Base-by-base conservation (phyloP, 2,888 invertebrate species). In the Polietes domitor region DNA sequence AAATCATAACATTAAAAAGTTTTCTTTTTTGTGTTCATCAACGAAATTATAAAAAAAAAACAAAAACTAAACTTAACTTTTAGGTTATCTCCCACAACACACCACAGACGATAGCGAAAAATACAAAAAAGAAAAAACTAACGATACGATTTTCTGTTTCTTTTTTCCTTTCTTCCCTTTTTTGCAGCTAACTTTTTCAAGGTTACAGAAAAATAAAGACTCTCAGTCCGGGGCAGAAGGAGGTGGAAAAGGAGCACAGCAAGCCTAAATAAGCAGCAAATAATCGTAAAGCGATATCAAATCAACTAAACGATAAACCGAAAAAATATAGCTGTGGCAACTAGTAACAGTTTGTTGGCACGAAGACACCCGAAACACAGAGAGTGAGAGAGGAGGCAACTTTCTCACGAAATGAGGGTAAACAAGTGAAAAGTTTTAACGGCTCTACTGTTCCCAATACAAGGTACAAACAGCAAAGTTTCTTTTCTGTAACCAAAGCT, bases 121-220 rank as follows among this genome's bases (percentile, higher is more conserved):
- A 58, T 58, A 58, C 58, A 15, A 24, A 32, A 63, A 75, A 63
- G 6, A n/a, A 70, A n/a, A 37, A 71, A 63, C 26, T 77, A 73
- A 73, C 19, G 58, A 77, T 72, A 53, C 9, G 1, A 50, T 68
- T 61, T 53, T 75, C 50, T 0, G 68, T 70, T 63, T 21, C 37
- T 80, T 26, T 58, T 76, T 47, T 55, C 19, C n/a, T n/a, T n/a
- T n/a, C n/a, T n/a, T n/a, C n/a, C n/a, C n/a, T n/a, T n/a, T n/a
- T n/a, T n/a, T n/a, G n/a, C n/a, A n/a, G n/a, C n/a, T n/a, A n/a
- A 74, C n/a, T 82, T 75, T 78, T 82, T 78, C 71, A 82, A 65
- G 82, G 74, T 78, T 77, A 41, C 19, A 55, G 21, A 21, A 9
- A 55, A 10, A 10, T 17, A 53, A 32, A 10, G 32, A 32, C 28